Evolutionary conservation across 1,140 invertebrate species (phyloP).

Genomic region (Drosophila varians): DNA sequence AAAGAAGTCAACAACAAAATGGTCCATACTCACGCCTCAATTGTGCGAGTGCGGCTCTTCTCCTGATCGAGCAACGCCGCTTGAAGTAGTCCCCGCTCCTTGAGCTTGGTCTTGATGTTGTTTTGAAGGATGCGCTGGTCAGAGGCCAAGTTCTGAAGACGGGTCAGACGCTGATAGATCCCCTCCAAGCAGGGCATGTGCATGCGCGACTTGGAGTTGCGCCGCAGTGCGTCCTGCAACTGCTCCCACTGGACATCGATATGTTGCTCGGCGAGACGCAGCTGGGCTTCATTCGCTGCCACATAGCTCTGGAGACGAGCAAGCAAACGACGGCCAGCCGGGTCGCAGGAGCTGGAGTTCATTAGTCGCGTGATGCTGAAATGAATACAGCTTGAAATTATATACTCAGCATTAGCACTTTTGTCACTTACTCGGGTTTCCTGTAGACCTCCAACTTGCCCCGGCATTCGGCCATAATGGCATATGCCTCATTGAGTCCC

Average conservation of each 20-base stretch:
- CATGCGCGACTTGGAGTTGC: constrained; percentile 83
- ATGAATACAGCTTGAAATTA: background rate
- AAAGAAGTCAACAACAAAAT: no score
- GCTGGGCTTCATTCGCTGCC: constrained; percentile 87
- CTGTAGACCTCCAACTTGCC: constrained; percentile 84
- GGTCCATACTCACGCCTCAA: constrained; percentile 47
- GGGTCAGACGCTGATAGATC: constrained; percentile 88
- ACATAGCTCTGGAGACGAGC: constrained; percentile 85
- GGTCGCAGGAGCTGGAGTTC: constrained; percentile 74
- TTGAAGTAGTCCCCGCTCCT: constrained; percentile 61
- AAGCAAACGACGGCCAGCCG: constrained; percentile 85
- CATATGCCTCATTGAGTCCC: constrained; percentile 86
- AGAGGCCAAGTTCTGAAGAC: constrained; percentile 86
- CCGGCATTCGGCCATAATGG: constrained; percentile 87
- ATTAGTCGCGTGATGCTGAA: constrained; percentile 64
- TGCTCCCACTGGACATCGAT: constrained; percentile 87
- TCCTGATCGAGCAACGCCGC: constrained; percentile 48
- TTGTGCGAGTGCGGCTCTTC: constrained; percentile 48
- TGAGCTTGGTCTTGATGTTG: constrained; percentile 81
- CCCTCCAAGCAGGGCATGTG: constrained; percentile 87
- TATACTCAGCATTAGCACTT: no score
- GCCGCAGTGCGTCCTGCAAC: constrained; percentile 84
- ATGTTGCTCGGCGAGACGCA: constrained; percentile 85
- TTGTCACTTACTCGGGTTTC: constrained; percentile 85
- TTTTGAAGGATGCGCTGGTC: constrained; percentile 84